These are phyloP conservation scores for Cistogaster globosa DNA, from an alignment of 2,888 invertebrate species.

Conservation along the genomic window DNA sequence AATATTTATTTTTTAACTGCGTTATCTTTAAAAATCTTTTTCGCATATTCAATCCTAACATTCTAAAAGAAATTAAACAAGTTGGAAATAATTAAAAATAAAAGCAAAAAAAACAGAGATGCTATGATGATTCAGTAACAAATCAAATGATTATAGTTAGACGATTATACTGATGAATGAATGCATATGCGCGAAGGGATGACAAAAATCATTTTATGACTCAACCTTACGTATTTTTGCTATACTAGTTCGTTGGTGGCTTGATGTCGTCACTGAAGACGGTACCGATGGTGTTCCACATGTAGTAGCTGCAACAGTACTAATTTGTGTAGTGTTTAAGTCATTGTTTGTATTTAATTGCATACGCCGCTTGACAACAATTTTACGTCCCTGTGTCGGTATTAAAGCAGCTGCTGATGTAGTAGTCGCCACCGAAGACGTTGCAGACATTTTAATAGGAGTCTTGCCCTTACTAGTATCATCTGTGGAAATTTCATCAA, in stretches of 20 bases:
- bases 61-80: constrained; percentile 38
- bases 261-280: constrained; percentile 34
- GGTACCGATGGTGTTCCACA: constrained; percentile 56
- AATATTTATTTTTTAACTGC: constrained; percentile 4
- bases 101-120: constrained; percentile 32
- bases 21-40: constrained; percentile 33
- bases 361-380: constrained; percentile 79
- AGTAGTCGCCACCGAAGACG: constrained; percentile 60
- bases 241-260: constrained; percentile 58
- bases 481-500: constrained; percentile 77
- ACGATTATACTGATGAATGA: constrained; percentile 22
- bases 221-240: constrained; percentile 78
- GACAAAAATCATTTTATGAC: constrained; percentile 64
- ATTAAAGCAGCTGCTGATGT: constrained; percentile 73
- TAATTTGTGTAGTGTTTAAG: constrained; percentile 59
- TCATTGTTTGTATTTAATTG: constrained; percentile 73
- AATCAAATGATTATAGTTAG: constrained; percentile 7
- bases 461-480: constrained; percentile 73
- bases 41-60: constrained; percentile 50
- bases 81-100: constrained; percentile 27
- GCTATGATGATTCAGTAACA: constrained; percentile 41
- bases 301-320: constrained; percentile 20
- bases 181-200: constrained; percentile 32
- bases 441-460: constrained; percentile 71
- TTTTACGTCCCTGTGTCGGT: constrained; percentile 76